These are phyloP conservation scores for Chromis chromis DNA, from an alignment of 2,797 vertebrate genomes.

Conservation along the genomic window DNA sequence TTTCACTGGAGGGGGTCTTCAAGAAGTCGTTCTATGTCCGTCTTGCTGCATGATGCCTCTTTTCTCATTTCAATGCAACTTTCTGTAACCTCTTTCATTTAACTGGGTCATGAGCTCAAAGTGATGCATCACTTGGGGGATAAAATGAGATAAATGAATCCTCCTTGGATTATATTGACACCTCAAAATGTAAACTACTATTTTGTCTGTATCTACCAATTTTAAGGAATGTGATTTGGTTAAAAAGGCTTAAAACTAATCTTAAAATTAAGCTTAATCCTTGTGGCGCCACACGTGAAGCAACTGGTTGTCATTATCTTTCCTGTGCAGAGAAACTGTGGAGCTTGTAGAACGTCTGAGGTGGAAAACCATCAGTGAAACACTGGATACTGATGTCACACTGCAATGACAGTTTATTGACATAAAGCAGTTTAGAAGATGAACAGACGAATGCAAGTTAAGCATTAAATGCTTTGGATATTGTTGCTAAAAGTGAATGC, in stretches of 20 bases:
- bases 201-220: conserved; percentile 54
- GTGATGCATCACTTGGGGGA: conserved; percentile 13
- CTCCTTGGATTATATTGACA: neutral
- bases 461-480: neutral
- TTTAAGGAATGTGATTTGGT: conserved; percentile 58
- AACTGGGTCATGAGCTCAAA: neutral
- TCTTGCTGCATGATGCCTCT: neutral
- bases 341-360: conserved; percentile 51
- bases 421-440: neutral
- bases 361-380: conserved; percentile 29
- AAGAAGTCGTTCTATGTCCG: too few relatives aligned
- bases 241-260: conserved; percentile 70
- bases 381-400: conserved; percentile 13
- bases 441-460: neutral
- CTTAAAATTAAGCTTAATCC: conserved; percentile 77
- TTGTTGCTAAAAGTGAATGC: neutral
- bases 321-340: conserved; percentile 32
- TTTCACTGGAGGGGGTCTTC: too few relatives aligned
- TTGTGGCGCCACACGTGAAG: conserved; percentile 67
- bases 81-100: neutral
- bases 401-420: neutral
- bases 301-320: conserved; percentile 65
- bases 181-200: conserved; percentile 53
- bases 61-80: neutral
- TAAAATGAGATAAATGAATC: conserved; percentile 23